Evolutionary conservation across 2,797 vertebrate species (phyloP).

Genomic region (Coreius guichenoti): DNA sequence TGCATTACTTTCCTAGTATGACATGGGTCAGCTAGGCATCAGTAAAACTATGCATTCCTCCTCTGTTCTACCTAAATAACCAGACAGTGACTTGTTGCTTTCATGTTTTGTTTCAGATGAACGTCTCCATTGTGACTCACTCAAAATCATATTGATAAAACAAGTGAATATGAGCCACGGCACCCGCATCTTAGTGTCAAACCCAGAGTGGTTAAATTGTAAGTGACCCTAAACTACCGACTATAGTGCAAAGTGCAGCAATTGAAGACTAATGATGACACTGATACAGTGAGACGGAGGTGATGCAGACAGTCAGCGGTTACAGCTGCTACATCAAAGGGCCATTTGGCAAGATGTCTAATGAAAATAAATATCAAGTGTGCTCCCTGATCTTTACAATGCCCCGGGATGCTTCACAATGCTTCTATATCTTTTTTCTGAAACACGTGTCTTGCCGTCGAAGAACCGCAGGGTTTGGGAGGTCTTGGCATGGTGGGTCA

Average conservation of each 20-base stretch:
- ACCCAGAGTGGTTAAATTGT: not conserved
- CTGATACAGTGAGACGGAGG: slow-evolving; percentile 24
- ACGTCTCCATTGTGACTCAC: not conserved
- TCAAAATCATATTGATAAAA: slow-evolving; percentile 3
- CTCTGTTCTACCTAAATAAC: not conserved
- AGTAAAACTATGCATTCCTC: not conserved
- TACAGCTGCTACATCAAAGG: slow-evolving; percentile 39
- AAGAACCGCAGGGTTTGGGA: slow-evolving; percentile 21
- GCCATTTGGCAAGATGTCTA: slow-evolving; percentile 3
- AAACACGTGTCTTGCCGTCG: slow-evolving; percentile 25
- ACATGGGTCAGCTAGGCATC: not conserved
- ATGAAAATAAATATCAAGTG: slow-evolving; percentile 34
- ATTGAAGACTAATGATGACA: slow-evolving; percentile 58
- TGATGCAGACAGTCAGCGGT: slow-evolving; percentile 42
- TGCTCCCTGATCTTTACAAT: slow-evolving; percentile 4
- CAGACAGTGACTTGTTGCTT: not conserved
- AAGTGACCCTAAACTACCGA: slow-evolving; percentile 34
- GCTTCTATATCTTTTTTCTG: slow-evolving; percentile 38
- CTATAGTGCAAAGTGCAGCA: slow-evolving; percentile 1
- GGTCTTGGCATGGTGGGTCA: not conserved
- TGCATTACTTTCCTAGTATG: not conserved
- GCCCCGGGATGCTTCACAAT: no score
- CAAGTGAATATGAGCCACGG: not conserved
- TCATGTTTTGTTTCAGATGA: not conserved
- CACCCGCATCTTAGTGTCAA: not conserved